Evolutionary conservation across 2,113 vertebrate genomes (phyloP).

Genomic region (Zosterops hypoxanthus): DNA sequence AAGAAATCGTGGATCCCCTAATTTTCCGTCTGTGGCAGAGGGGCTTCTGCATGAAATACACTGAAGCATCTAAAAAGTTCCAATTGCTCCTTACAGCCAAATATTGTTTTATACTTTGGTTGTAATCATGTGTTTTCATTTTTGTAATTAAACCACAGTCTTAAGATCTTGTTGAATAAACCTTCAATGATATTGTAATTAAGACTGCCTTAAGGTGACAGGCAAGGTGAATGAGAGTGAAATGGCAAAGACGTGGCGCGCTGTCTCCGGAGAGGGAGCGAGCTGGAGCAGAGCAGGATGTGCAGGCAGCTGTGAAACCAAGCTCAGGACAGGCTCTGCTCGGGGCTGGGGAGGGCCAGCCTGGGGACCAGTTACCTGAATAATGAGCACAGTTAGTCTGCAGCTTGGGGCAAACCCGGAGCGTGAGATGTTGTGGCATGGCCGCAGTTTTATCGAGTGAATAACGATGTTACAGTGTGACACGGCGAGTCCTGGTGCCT

Average conservation of each 20-base stretch:
- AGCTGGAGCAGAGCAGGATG: not conserved
- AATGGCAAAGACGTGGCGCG: not conserved
- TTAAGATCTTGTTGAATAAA: slow-evolving; percentile 10
- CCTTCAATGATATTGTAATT: not conserved
- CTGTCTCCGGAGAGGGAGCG: not conserved
- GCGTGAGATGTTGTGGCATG: not conserved
- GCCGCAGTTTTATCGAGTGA: not conserved
- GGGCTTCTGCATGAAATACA: not conserved
- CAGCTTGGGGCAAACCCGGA: not conserved
- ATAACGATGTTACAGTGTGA: not conserved
- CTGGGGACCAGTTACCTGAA: not conserved
- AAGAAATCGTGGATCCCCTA: not conserved
- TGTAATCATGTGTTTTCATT: not conserved
- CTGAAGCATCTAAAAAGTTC: not conserved
- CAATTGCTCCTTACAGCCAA: not conserved
- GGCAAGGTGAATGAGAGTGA: not conserved
- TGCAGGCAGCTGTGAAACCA: not conserved
- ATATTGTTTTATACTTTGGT: not conserved
- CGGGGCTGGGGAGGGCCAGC: not conserved
- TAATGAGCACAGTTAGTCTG: not conserved
- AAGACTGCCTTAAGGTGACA: slow-evolving; percentile 35
- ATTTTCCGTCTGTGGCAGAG: not conserved
- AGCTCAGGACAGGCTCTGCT: not conserved
- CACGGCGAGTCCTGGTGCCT: not conserved
- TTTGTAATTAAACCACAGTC: slow-evolving; percentile 29